Evolutionary conservation across 2,797 vertebrate genomes (phyloP), one percentile per base, ranked within the genome.

Genomic region (Hozukius guyotensis): DNA sequence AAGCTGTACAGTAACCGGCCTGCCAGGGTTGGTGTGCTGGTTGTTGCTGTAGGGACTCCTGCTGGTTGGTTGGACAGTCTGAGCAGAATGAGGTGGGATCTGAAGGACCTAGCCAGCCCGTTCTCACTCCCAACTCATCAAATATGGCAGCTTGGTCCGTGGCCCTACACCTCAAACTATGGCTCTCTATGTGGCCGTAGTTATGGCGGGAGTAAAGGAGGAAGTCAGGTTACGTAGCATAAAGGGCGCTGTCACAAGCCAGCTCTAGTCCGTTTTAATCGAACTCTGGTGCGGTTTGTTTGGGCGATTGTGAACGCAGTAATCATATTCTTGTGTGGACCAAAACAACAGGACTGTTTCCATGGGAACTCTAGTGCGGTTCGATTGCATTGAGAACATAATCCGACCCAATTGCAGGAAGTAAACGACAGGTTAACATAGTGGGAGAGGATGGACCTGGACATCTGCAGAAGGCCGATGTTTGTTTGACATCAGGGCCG

Each of bases 31-130:
- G 46, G 27, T 31, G 12, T 77, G 49, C 32, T 36, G 56, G 36
- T 61, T 80, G 36, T 61, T 80, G 71, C 57, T 64, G 49, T 4
- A 78, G 36, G 59, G 63, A 69, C 64, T 75, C 62, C 70, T 80
- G 16, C 71, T 74, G 79, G 70, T 72, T 53, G 29, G 29, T 4
- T 72, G 6, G 12, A 68, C 10, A 62, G 62, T 11, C 13, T 60
- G 25, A 24, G n/a, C 9, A 36, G 31, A 42, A 29, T 57, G 29
- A 78, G 38, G 9, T 67, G n/a, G 4, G 11, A 20, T 53, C 34
- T 66, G 8, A 16, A 62, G 46, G 62, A 36, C 46, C 46, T 8
- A 49, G 46, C 46, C 46, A 52, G 18, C 18, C 18, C 18, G 8
- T n/a, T 52, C 46, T 20, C 46, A n/a, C 46, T 52, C 46, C 46